A percentile compares a stretch with the other conserved stretches of the same genome.
Conservation (phyloP, 2,797 vertebrate genomes). For the Rhynchonycteris naso region DNA sequence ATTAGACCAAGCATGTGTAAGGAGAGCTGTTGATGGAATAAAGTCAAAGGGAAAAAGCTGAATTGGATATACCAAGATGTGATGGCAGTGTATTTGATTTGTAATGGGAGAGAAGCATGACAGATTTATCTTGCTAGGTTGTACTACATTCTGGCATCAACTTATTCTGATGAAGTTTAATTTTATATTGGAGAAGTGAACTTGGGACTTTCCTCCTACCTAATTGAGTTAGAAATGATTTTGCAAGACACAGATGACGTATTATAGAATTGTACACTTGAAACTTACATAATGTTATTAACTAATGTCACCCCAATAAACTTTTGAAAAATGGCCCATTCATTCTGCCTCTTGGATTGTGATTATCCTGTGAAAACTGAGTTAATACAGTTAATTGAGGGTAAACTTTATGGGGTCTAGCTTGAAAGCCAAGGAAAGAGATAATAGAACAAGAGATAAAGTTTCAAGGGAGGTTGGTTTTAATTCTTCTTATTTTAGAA, state of each 20-base stretch:
- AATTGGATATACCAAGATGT: neutral
- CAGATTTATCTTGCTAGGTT: neutral
- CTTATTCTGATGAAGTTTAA: neutral
- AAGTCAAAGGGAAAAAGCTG: neutral
- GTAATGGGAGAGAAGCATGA: too few species aligned
- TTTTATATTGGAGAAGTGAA: neutral
- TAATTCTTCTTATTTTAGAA: neutral
- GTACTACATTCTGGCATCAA: neutral
- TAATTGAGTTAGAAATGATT: neutral
- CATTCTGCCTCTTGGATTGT: neutral
- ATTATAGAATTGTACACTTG: neutral
- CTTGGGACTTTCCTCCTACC: neutral
- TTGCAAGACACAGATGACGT: neutral
- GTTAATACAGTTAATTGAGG: neutral
- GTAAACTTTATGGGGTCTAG: neutral
- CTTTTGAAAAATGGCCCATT: neutral
- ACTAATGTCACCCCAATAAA: neutral
- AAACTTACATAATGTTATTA: neutral
- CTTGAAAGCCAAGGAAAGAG: neutral
- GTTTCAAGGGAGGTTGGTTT: neutral
- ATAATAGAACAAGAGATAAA: neutral
- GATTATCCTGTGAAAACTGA: neutral
- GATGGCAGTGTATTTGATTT: neutral
- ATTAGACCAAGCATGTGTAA: neutral
- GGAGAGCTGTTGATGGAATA: neutral